These are phyloP conservation scores for Lutjanus argentimaculatus DNA, from an alignment of 2,797 vertebrate species.

Conservation along the genomic window DNA sequence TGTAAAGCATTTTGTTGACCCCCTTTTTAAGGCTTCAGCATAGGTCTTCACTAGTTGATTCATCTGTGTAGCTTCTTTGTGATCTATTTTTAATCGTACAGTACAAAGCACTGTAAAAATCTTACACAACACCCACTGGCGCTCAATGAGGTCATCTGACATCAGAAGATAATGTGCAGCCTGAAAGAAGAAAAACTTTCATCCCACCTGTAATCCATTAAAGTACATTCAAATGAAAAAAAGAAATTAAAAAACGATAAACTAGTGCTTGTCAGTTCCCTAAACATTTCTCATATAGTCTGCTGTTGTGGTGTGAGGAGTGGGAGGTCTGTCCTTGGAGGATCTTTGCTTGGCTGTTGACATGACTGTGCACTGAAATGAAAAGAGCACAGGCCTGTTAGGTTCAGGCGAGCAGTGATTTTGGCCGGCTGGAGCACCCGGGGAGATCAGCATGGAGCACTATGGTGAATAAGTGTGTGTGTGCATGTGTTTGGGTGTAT, in stretches of 20 bases:
- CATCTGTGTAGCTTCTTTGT: constrained; percentile 11
- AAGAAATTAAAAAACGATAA: background rate
- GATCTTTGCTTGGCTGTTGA: constrained; percentile 16
- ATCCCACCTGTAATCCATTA: constrained; percentile 18
- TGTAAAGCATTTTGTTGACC: background rate
- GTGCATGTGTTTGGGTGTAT: constrained; percentile 3
- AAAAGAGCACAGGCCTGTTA: background rate
- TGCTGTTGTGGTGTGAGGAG: background rate
- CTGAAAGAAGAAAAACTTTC: constrained; percentile 4
- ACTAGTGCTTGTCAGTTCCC: background rate
- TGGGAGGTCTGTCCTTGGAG: constrained; percentile 16
- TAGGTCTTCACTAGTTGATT: constrained; percentile 10
- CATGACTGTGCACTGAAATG: constrained; percentile 9
- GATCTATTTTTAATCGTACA: constrained; percentile 17
- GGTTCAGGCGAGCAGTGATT: background rate
- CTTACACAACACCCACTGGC: background rate
- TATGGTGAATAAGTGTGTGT: constrained; percentile 9
- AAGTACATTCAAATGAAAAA: constrained; percentile 5
- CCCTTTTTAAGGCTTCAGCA: constrained; percentile 3
- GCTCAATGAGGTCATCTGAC: constrained; percentile 7
- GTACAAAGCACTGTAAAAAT: constrained; percentile 7
- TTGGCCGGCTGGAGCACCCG: constrained; percentile 2
- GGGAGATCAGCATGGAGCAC: background rate
- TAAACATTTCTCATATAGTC: background rate
- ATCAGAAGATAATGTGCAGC: constrained; percentile 5